These are phyloP conservation scores for Stichodactyla helianthus DNA, from an alignment of 64 coral and sea anemone genomes.

Conservation along the genomic window DNA sequence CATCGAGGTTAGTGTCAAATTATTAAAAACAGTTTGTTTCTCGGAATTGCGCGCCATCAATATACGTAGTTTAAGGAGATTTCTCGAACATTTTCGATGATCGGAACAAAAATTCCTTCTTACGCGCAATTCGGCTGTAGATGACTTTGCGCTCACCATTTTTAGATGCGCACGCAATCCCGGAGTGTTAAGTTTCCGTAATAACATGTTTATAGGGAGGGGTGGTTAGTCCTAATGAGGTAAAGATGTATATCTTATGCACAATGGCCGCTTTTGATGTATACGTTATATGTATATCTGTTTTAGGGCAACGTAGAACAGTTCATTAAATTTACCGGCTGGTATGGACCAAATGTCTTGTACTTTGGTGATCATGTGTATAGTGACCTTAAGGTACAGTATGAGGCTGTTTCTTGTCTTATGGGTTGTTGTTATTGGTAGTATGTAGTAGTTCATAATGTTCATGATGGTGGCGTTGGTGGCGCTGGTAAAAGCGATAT, in stretches of 20 bases:
- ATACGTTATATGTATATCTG: background rate
- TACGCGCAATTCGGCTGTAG: background rate
- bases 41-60: background rate
- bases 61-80: background rate
- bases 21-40: background rate
- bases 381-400: constrained; percentile 75
- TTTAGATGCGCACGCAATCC: too few species aligned
- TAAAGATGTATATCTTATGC: background rate
- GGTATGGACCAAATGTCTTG: constrained; percentile 95
- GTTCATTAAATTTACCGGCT: constrained; percentile 95
- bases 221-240: too few species aligned
- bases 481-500: too few species aligned
- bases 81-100: background rate
- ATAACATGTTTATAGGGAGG: too few species aligned
- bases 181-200: too few species aligned
- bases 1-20: background rate
- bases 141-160: too few species aligned
- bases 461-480: too few species aligned
- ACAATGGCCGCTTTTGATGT: background rate
- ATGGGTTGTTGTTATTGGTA: background rate
- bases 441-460: too few species aligned
- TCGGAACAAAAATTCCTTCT: background rate
- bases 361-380: constrained; percentile 98
- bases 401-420: background rate
- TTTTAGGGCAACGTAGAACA: constrained; percentile 91